phyloP scores from a whole-genome alignment of 1,140 invertebrate species.

The Manduca sexta region DNA sequence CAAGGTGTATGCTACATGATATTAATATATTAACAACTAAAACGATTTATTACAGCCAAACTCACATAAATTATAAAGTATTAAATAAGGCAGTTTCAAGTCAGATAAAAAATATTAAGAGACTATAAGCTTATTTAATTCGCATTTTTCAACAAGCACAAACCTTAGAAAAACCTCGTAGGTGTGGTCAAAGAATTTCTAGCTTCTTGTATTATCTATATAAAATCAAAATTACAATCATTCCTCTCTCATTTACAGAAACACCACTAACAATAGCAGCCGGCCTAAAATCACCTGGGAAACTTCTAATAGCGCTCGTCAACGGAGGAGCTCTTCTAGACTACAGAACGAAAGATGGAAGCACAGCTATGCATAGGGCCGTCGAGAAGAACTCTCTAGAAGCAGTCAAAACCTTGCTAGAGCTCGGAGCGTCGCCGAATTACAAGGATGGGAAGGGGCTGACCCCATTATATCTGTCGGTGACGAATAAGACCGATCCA shows the following conservation, averaged over 20 bases:
- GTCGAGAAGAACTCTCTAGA: conserved; percentile 90
- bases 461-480: conserved; percentile 96
- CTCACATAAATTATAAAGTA: no score
- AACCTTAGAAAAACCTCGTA: no score
- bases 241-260: conserved; percentile 75
- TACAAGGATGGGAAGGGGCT: conserved; percentile 94
- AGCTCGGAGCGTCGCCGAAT: conserved; percentile 97
- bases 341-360: conserved; percentile 95
- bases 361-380: conserved; percentile 92
- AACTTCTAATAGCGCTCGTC: conserved; percentile 95
- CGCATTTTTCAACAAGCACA: no score
- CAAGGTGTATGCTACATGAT: no score
- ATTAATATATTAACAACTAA: no score
- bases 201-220: no score
- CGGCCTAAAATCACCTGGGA: conserved; percentile 86
- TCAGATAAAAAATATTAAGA: no score
- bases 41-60: no score
- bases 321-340: conserved; percentile 98
- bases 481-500: conserved; percentile 90
- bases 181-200: no score
- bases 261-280: conserved; percentile 94
- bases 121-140: no score
- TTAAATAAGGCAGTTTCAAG: no score
- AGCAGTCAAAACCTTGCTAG: conserved; percentile 91
- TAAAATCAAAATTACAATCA: no score